Conservation (phyloP, 2,797 vertebrate species). For the Peromyscus eremicus region DNA sequence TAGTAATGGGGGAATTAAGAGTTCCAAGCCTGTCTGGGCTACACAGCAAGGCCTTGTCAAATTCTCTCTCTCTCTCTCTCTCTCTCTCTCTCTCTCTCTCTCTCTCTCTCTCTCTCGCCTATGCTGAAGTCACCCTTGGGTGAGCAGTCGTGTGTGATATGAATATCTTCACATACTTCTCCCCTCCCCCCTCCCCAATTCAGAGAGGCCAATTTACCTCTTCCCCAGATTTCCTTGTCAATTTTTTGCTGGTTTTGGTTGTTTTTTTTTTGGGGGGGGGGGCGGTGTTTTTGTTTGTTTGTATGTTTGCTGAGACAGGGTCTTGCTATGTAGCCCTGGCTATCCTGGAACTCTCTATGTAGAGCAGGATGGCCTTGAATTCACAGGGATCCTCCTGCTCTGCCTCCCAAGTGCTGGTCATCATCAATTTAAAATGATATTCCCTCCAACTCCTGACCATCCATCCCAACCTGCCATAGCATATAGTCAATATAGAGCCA, state of each 20-base stretch:
- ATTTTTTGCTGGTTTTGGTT: not conserved
- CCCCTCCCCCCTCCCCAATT: too few relatives aligned
- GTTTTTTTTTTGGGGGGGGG: not conserved
- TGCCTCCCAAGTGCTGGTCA: not conserved
- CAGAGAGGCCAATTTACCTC: not conserved
- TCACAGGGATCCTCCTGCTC: not conserved
- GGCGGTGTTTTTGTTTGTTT: not conserved
- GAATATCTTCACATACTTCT: not conserved
- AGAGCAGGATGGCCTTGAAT: not conserved
- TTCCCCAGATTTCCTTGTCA: not conserved
- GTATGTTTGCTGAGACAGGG: not conserved
- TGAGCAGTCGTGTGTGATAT: not conserved
- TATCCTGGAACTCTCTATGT: not conserved
- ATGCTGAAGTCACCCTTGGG: not conserved
- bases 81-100: too few relatives aligned
- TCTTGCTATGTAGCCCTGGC: not conserved
- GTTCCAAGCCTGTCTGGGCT: not conserved
- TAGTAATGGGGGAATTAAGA: not conserved
- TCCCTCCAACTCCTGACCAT: not conserved
- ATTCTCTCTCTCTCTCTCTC: too few relatives aligned
- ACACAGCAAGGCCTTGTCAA: not conserved
- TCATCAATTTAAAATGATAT: not conserved
- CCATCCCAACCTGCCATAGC: not conserved
- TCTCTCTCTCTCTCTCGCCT: too few relatives aligned
- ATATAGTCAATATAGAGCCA: not conserved